Conservation (phyloP, 2,113 vertebrate genomes). For the Corythoichthys haematopterus region DNA sequence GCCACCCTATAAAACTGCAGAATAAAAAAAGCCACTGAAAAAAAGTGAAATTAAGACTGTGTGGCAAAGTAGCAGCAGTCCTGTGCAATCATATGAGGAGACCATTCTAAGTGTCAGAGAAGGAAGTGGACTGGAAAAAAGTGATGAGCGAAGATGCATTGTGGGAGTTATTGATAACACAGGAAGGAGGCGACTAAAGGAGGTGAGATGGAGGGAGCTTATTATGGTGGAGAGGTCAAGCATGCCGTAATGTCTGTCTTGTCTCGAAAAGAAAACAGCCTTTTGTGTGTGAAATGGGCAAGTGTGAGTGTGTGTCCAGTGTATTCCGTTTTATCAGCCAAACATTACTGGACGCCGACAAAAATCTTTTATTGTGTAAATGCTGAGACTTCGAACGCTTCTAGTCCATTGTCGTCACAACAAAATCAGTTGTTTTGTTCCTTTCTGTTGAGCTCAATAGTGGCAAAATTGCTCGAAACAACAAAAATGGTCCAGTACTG, state of each 20-base stretch:
- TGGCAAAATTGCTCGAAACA: neutral
- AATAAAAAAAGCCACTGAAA: conserved; percentile 7
- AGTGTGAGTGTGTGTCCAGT: neutral
- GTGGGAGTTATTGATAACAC: conserved; percentile 8
- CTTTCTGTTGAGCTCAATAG: neutral
- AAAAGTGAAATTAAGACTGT: conserved; percentile 37
- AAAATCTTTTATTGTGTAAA: conserved; percentile 1
- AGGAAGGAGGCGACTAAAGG: conserved; percentile 10
- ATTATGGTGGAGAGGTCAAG: conserved; percentile 58
- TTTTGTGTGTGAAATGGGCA: conserved; percentile 3
- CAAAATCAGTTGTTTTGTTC: neutral
- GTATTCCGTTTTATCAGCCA: neutral
- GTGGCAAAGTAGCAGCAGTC: conserved; percentile 33
- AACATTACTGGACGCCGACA: neutral
- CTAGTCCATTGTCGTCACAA: neutral
- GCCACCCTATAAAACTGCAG: neutral
- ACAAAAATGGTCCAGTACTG: neutral
- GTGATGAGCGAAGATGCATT: neutral
- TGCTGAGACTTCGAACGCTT: neutral
- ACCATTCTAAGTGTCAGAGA: conserved; percentile 18
- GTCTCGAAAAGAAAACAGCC: conserved; percentile 35
- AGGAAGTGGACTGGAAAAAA: conserved; percentile 1
- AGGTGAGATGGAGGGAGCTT: conserved; percentile 11
- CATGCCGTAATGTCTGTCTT: conserved; percentile 38
- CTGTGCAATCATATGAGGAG: conserved; percentile 36